A percentile compares a stretch with the other conserved stretches of the same genome.
phyloP scores from a whole-genome alignment of 2,888 invertebrate species.

The Apantesis nais region DNA sequence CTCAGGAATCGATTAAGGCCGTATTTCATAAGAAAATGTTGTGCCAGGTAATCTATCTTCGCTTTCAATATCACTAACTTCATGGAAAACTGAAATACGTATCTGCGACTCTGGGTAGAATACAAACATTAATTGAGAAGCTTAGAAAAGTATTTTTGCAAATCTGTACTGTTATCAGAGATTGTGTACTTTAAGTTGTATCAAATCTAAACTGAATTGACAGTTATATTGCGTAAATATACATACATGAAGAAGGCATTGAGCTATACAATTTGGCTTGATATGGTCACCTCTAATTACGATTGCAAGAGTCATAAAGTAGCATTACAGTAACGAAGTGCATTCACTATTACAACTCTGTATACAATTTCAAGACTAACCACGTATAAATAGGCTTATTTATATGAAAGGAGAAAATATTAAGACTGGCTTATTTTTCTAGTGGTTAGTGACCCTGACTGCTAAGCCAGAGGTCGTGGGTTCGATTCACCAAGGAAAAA shows the following conservation, averaged over 20 bases:
- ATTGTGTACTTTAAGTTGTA: background rate
- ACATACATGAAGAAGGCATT: background rate
- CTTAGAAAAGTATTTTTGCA: background rate
- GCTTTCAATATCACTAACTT: background rate
- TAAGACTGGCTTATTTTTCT: too few species aligned
- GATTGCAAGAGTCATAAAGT: background rate
- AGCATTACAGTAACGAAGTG: background rate
- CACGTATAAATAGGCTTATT: too few species aligned
- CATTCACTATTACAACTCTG: too few species aligned
- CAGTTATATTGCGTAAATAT: background rate
- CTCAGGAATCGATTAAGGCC: slow-evolving; percentile 41
- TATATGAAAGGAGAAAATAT: too few species aligned
- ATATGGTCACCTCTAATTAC: background rate
- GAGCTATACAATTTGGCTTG: background rate
- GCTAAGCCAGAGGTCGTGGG: too few species aligned
- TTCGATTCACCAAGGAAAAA: too few species aligned
- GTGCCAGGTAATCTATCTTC: background rate
- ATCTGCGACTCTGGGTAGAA: background rate
- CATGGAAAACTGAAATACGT: slow-evolving; percentile 2
- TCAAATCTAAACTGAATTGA: background rate
- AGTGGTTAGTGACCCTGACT: too few species aligned
- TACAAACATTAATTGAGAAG: background rate
- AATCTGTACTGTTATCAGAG: background rate
- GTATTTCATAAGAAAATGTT: slow-evolving; percentile 29
- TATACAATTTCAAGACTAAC: too few species aligned